Percentiles rank a stretch among this genome's conserved stretches.
These are phyloP conservation scores for Luffia ferchaultella DNA, from an alignment of 2,888 invertebrate genomes.

Conservation along the genomic window DNA sequence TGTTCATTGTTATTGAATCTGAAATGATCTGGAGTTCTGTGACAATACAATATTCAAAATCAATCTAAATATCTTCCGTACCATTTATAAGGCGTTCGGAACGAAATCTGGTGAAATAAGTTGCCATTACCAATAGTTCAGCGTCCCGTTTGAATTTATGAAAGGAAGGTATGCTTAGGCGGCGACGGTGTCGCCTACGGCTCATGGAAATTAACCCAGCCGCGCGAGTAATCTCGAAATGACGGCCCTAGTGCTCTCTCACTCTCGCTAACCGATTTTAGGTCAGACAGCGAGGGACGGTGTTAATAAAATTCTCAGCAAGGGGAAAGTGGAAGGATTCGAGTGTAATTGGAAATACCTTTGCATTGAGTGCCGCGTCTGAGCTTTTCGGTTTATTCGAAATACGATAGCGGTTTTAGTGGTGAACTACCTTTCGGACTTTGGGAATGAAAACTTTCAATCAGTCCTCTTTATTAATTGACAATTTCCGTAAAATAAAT, in stretches of 20 bases:
- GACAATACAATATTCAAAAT: too few relatives aligned
- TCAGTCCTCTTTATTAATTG: too few relatives aligned
- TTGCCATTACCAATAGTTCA: conserved; percentile 26
- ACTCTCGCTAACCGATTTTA: conserved; percentile 23
- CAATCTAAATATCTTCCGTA: too few relatives aligned
- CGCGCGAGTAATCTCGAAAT: conserved; percentile 23
- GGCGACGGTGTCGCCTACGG: conserved; percentile 33
- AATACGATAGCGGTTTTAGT: neutral
- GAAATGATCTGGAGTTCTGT: too few relatives aligned
- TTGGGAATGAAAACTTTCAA: too few relatives aligned
- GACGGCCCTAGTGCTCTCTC: conserved; percentile 30
- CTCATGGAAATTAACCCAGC: conserved; percentile 54
- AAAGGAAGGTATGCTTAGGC: conserved; percentile 26
- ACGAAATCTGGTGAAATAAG: neutral
- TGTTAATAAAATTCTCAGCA: conserved; percentile 43
- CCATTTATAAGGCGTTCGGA: too few relatives aligned
- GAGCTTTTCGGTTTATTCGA: conserved; percentile 29
- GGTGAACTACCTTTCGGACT: neutral
- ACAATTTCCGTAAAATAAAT: too few relatives aligned
- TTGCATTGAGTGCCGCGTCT: conserved; percentile 45
- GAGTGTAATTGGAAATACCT: conserved; percentile 66
- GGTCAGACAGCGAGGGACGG: conserved; percentile 30
- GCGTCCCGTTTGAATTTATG: conserved; percentile 50
- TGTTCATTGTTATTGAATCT: too few relatives aligned
- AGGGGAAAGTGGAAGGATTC: conserved; percentile 59